Evolutionary conservation across 2,888 invertebrate species (phyloP).

Genomic region (Chesias legatella): DNA sequence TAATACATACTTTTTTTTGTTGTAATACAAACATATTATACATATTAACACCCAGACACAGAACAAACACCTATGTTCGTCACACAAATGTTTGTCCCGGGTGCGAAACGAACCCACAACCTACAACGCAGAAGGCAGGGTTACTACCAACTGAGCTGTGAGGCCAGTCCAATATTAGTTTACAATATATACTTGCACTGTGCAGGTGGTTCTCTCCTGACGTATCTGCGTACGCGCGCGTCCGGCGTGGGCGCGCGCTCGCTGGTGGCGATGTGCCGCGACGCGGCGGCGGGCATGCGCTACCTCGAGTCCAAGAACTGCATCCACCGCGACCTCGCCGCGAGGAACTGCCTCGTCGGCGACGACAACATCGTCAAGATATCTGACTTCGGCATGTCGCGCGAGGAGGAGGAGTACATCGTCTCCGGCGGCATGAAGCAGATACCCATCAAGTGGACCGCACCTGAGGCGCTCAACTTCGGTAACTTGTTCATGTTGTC

Average conservation of each 20-base stretch:
- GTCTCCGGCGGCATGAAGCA: constrained; percentile 99
- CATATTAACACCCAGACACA: no score
- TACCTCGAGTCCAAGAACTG: constrained; percentile 97
- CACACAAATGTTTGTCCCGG: no score
- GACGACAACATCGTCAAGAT: constrained; percentile 95
- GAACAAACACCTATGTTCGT: no score
- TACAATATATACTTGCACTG: no score
- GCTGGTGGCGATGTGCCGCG: constrained; percentile 93
- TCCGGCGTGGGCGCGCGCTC: constrained; percentile 82
- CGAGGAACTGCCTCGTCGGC: constrained; percentile 94
- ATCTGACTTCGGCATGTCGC: constrained; percentile 98
- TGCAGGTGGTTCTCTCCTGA: constrained; percentile 92
- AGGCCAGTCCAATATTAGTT: no score
- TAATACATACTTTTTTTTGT: no score
- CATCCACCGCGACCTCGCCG: constrained; percentile 97
- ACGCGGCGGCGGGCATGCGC: constrained; percentile 96
- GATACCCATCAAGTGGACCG: constrained; percentile 99
- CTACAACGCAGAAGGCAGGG: no score
- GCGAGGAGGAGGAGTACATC: constrained; percentile 97
- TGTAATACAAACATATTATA: no score
- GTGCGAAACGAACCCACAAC: no score
- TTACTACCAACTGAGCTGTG: no score
- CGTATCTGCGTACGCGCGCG: constrained; percentile 91
- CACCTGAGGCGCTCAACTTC: constrained; percentile 97
- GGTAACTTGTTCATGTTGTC: no score